phyloP scores from a whole-genome alignment of 37 sponge, comb jelly and placozoan species.

The Beroe forskalii region DNA sequence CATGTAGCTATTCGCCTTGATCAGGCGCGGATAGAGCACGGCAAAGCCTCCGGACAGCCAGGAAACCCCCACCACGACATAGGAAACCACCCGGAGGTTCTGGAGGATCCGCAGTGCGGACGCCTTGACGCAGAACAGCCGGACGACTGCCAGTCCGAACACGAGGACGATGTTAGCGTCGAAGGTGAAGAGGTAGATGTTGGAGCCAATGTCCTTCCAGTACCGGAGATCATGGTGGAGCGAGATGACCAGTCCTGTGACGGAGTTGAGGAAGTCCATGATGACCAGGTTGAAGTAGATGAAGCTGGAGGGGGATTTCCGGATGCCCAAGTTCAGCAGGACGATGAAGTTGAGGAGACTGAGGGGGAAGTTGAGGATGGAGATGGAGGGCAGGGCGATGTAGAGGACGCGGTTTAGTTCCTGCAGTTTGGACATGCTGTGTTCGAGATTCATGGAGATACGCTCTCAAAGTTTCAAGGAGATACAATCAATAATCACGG shows the following conservation, averaged over 20 bases:
- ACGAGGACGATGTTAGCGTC: constrained; percentile 20
- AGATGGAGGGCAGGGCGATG: not conserved
- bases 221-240: not conserved
- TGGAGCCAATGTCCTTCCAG: not conserved
- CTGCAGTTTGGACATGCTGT: not conserved
- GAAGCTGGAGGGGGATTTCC: constrained; percentile 26
- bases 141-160: constrained; percentile 13
- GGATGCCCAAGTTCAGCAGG: constrained; percentile 22
- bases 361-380: not conserved
- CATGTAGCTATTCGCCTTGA: not conserved
- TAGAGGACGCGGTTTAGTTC: constrained; percentile 3
- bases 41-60: constrained; percentile 1
- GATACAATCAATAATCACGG: too few species aligned
- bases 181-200: constrained; percentile 53
- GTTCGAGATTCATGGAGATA: too few species aligned
- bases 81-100: not conserved
- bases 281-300: constrained; percentile 33
- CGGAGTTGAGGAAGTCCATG: constrained; percentile 4
- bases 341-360: not conserved
- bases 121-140: constrained; percentile 14
- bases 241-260: not conserved
- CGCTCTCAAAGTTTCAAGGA: too few species aligned
- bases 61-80: not conserved
- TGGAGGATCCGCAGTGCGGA: not conserved
- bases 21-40: not conserved